These are phyloP conservation scores for Morpho deidamia DNA, from an alignment of 2,888 invertebrate genomes.

Conservation along the genomic window DNA sequence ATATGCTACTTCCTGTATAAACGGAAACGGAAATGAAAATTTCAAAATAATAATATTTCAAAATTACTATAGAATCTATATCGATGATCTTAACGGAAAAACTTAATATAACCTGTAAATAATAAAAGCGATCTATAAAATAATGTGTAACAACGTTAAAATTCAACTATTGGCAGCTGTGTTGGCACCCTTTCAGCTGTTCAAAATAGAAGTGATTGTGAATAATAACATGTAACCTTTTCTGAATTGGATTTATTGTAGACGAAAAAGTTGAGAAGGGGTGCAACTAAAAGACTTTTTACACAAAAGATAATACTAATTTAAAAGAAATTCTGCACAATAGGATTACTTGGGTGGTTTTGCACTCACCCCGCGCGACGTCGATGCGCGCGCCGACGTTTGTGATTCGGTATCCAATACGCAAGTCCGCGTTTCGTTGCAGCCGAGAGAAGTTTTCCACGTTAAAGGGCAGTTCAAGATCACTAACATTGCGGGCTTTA, in stretches of 20 bases:
- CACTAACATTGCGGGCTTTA: constrained; percentile 59
- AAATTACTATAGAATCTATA: no score
- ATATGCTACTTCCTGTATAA: neutral
- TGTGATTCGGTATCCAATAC: constrained; percentile 53
- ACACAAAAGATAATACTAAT: no score
- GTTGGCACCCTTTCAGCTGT: constrained; percentile 25
- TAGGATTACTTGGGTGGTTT: constrained; percentile 9
- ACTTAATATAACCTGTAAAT: no score
- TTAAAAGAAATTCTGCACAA: neutral
- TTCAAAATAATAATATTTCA: no score
- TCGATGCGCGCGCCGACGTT: constrained; percentile 60
- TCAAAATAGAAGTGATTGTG: constrained; percentile 17
- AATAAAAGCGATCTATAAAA: neutral
- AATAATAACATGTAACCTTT: neutral
- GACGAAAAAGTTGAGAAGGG: no score
- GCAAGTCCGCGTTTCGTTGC: constrained; percentile 56
- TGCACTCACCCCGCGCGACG: constrained; percentile 46
- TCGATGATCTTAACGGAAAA: no score
- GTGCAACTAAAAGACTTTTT: no score
- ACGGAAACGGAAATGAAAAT: constrained; percentile 13
- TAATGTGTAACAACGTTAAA: neutral
- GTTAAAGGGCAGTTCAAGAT: constrained; percentile 78
- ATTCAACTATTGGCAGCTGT: constrained; percentile 11
- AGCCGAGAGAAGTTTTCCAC: constrained; percentile 61
- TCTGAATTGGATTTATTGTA: neutral